Base-by-base conservation (phyloP, 2,113 vertebrate genomes). In the Sclerurus mexicanus region DNA sequence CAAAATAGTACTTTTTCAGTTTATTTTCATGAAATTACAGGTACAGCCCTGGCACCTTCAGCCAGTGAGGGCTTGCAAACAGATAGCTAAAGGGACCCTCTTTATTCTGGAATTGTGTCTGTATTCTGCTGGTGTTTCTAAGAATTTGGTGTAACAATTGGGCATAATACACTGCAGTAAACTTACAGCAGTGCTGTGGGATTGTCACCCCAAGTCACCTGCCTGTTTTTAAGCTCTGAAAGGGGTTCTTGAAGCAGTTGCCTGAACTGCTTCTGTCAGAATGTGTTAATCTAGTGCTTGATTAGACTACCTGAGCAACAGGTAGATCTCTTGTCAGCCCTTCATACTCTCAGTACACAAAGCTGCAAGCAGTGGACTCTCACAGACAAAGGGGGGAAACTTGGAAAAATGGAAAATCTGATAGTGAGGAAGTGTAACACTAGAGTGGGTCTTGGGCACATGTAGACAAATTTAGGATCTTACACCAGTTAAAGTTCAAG, bases 1-100 rank as follows among this genome's bases (percentile, higher is more conserved):
- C 40, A 53, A 46, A 69, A 55, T 49, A 19, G 0, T 2, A 0
- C 4, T 18, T 7, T 60, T 68, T 55, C 18, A 12, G 25, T 79
- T 68, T 35, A 22, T 12, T 39, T 15, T 25, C 5, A 14, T 31
- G 23, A 37, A 76, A 39, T 76, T 73, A 21, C 18, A 50, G 68
- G 52, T 50, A 25, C 18, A 82, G 19, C 47, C 59, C 15, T 53
- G 19, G 37, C 3, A 14, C 19, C 37, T 76, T 73, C 55, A 53
- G 40, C 5, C 68, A 89, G 24, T 35, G 40, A 58, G 69, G 35
- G 21, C 39, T 84, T 77, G 37, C 35, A 76, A 44, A 68, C 40
- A 78, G 52, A 27, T 71, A 11, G 21, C 39, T 78, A 8, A 60
- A 60, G 78, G 30, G 24, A 22, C 2, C 11, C 18, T 50, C 27